Evolutionary conservation across 2,113 vertebrate species (phyloP), one percentile per base, ranked within the genome.

Genomic region (Speoplatyrhinus poulsoni): DNA sequence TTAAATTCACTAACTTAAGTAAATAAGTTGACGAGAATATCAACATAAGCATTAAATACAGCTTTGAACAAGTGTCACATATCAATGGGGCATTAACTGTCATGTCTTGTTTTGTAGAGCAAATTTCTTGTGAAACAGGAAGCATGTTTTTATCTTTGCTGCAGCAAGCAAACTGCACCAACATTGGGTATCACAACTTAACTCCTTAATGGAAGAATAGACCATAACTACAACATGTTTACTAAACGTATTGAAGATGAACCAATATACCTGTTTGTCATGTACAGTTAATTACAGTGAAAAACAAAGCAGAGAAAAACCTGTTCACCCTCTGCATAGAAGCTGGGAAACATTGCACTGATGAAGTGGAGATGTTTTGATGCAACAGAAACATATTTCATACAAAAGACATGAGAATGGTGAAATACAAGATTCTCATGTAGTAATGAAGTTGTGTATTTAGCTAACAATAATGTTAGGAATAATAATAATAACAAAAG

Each of bases 121-220:
- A 12, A 52, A 67, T 79, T 85, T 86, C 82, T 87, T 79, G 56
- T 73, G 66, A 89, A 90, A 91, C 89, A 89, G 88, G 88, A 89
- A 86, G 85, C 65, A 62, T 33, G 77, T 47, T 78, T 87, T 83
- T 86, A 86, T 88, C 82, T 79, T 62, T 85, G 65, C 79, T 62
- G 80, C 71, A 77, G 61, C 66, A 70, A 79, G 73, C 69, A 83
- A 78, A 32, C 66, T 66, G 65, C 32, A 59, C 7, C 46, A 54
- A 56, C 62, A 66, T 55, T 41, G 13, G 47, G 47, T 52, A 63
- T 17, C 76, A 55, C 33, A 1, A 61, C 52, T 75, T 41, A 67
- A 58, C 49, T 60, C 59, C 48, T 58, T 77, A 32, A n/a, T 9
- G 15, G 16, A 0, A 75, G 36, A 70, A 16, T 54, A 33, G 17